Conservation (phyloP, 2,888 invertebrate genomes). For the Pristionchus exspectatus region DNA sequence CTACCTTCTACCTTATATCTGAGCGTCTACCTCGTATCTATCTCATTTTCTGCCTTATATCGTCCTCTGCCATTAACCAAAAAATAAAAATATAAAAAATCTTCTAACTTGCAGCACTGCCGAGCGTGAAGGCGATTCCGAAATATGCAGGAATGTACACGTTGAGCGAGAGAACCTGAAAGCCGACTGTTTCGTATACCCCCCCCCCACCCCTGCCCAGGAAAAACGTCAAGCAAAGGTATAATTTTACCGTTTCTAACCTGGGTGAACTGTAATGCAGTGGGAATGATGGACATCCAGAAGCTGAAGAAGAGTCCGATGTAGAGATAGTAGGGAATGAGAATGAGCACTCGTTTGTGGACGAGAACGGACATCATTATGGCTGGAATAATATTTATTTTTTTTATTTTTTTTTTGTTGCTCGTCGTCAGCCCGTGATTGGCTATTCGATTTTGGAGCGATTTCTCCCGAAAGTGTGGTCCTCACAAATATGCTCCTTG, state of each 20-base stretch:
- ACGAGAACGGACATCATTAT: slow-evolving; percentile 29
- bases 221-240: too few relatives aligned
- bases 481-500: neutral
- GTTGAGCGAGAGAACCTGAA: neutral
- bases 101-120: neutral
- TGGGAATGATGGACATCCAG: slow-evolving; percentile 41
- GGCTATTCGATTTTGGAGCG: neutral
- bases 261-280: slow-evolving; percentile 47
- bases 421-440: neutral
- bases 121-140: neutral
- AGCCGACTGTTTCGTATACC: neutral
- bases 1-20: too few relatives aligned
- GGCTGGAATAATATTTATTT: neutral
- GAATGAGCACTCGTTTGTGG: slow-evolving; percentile 27
- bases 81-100: neutral
- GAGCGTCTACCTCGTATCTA: too few relatives aligned
- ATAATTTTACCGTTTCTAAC: neutral
- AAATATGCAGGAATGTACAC: slow-evolving; percentile 28
- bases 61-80: too few relatives aligned
- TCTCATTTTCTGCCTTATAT: too few relatives aligned
- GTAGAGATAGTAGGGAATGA: slow-evolving; percentile 48
- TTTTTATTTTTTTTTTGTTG: too few relatives aligned
- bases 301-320: slow-evolving; percentile 41
- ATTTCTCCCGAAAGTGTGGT: neutral
- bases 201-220: too few relatives aligned